Base-by-base conservation (phyloP, 2,797 vertebrate genomes). In the Thripadectes ignobilis region DNA sequence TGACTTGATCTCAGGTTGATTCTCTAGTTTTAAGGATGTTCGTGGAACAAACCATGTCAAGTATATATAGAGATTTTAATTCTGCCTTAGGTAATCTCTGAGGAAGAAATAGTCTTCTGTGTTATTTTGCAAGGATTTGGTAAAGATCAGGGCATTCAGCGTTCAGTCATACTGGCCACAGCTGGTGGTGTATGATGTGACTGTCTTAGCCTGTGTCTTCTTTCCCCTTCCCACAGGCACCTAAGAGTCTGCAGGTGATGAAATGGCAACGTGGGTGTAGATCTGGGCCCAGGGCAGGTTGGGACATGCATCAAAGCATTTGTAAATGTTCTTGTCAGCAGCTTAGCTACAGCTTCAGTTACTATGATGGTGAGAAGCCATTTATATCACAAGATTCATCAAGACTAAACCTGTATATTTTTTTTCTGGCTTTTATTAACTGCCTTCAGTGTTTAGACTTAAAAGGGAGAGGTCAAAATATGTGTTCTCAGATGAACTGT, bases 161-260 rank as follows among this genome's bases (percentile, higher is more conserved):
- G 2, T 45, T 54, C 52, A 43, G 34, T 29, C 26, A 24, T 3
- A 2, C 0, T 12, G 23, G 10, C 7, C 43, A 22, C 15, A 39
- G 21, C 61, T 22, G 19, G 30, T 19, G 39, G 13, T 26, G 22
- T 14, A 2, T 5, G 45, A 3, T 16, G n/a, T 20, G 45, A n/a
- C n/a, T 27, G 22, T 20, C 30, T 68, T 48, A 8, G 12, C 30
- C 24, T 51, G 9, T 27, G 34, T 29, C 19, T 46, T 24, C 45
- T 2, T 0, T 14, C 86, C 24, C n/a, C 29, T 85, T 76, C 34
- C 38, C 34, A 29, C 10, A 48, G 65, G 32, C 61, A 52, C 54
- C 23, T 49, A 3, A n/a, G 43, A 23, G 7, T 36, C 39, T 71
- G 32, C 24, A 68, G 32, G 18, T 67, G 34, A 36, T 45, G 13